Conservation (phyloP, 2,113 vertebrate genomes). For the Xenus cinereus region DNA sequence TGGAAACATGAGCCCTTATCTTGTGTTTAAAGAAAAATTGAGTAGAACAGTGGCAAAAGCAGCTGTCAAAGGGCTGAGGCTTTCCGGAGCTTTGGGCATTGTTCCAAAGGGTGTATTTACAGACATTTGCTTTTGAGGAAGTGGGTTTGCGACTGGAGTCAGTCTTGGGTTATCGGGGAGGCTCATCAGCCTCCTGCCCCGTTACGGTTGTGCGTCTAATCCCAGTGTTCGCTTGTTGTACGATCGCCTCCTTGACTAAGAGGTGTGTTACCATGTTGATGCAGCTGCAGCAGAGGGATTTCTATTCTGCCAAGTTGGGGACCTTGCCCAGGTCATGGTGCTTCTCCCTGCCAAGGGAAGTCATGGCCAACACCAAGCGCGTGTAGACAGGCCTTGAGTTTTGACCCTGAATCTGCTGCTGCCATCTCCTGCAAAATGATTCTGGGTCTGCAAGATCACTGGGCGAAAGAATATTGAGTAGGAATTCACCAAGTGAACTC, state of each 20-base stretch:
- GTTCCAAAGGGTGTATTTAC: not conserved
- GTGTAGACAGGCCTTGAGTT: not conserved
- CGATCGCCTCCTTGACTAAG: not conserved
- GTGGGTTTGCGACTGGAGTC: not conserved
- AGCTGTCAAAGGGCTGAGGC: not conserved
- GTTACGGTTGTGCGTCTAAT: accelerated
- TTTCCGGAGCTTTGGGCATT: not conserved
- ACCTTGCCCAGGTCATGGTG: not conserved
- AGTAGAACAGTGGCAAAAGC: not conserved
- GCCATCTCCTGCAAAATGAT: not conserved
- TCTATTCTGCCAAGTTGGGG: accelerated
- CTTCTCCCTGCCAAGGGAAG: not conserved
- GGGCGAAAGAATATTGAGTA: not conserved
- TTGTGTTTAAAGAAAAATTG: not conserved
- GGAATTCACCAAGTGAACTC: not conserved
- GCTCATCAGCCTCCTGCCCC: not conserved
- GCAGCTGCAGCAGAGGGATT: not conserved
- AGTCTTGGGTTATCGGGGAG: not conserved
- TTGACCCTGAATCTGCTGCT: not conserved
- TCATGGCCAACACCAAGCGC: not conserved
- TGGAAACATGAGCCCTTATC: not conserved
- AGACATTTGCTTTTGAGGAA: not conserved
- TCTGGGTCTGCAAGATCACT: not conserved
- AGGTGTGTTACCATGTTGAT: not conserved
- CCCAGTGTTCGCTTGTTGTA: accelerated